These are phyloP conservation scores for Buphagus erythrorhynchus DNA, from an alignment of 2,797 vertebrate species.

Conservation along the genomic window DNA sequence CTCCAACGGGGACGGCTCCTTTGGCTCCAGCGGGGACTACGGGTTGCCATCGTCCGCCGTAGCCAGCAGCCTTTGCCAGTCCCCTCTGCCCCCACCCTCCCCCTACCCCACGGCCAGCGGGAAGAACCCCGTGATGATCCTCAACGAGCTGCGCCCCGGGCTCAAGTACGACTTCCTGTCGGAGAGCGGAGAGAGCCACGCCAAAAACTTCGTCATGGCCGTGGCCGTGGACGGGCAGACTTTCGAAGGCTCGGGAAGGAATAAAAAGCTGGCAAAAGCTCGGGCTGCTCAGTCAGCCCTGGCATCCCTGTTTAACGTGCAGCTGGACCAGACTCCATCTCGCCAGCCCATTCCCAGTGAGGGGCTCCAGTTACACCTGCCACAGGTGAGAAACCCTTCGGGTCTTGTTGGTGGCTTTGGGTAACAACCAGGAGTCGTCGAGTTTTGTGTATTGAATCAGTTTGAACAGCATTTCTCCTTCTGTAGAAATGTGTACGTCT, in stretches of 20 bases:
- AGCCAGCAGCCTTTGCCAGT: slow-evolving; percentile 84
- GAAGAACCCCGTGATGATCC: slow-evolving; percentile 98
- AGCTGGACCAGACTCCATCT: slow-evolving; percentile 95
- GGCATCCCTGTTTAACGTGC: slow-evolving; percentile 94
- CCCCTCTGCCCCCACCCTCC: slow-evolving; percentile 81
- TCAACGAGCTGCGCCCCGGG: slow-evolving; percentile 95
- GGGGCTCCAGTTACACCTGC: slow-evolving; percentile 93
- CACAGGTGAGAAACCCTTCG: slow-evolving; percentile 85
- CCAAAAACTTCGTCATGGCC: slow-evolving; percentile 98
- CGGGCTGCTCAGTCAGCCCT: slow-evolving; percentile 94
- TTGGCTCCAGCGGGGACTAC: slow-evolving; percentile 87
- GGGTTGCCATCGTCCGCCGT: slow-evolving; percentile 77
- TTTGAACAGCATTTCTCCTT: background rate
- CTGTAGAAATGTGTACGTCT: background rate
- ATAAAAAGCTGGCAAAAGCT: slow-evolving; percentile 97
- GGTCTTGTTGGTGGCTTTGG: background rate
- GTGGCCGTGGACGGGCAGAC: slow-evolving; percentile 93
- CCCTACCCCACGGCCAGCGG: slow-evolving; percentile 88
- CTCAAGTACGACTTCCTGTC: slow-evolving; percentile 98
- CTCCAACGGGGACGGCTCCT: slow-evolving; percentile 89
- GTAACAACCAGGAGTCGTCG: background rate
- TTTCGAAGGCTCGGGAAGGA: slow-evolving; percentile 95
- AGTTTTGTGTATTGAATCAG: background rate
- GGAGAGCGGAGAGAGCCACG: slow-evolving; percentile 96
- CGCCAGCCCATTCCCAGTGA: slow-evolving; percentile 95